Percentiles rank a stretch among this genome's conserved stretches.
Conservation (phyloP, 1,140 invertebrate species). For the Pygmarrhopalites habei region DNA sequence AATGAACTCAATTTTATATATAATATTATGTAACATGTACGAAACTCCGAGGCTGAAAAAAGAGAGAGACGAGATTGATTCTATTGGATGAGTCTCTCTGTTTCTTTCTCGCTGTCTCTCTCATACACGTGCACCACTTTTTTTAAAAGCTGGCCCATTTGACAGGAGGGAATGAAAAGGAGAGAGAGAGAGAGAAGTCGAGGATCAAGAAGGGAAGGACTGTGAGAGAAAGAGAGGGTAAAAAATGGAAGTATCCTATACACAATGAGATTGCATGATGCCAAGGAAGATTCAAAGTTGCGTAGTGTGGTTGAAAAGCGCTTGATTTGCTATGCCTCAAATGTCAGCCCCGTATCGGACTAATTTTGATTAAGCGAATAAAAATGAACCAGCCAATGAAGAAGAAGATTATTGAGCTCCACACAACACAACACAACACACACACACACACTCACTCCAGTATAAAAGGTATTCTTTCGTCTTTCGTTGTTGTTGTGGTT, state of each 20-base stretch:
- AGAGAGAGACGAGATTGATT: not conserved
- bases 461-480: no score
- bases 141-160: not conserved
- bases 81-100: not conserved
- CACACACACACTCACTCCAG: no score
- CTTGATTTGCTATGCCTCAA: not conserved
- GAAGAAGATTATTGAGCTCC: no score
- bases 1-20: no score
- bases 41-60: no score
- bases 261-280: not conserved
- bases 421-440: no score
- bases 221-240: not conserved
- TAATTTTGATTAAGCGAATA: slow-evolving; percentile 20
- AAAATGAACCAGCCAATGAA: slow-evolving; percentile 9
- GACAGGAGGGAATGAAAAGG: not conserved
- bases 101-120: no score
- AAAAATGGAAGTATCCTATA: not conserved
- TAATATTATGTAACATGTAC: no score
- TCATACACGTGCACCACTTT: not conserved
- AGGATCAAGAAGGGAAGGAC: not conserved
- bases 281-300: not conserved
- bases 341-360: slow-evolving; percentile 7
- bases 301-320: slow-evolving; percentile 1
- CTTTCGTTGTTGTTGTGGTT: no score
- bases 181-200: not conserved